Evolutionary conservation across 2,888 invertebrate species (phyloP), one percentile per base, ranked within the genome.

Genomic region (Notocelia uddmanniana): DNA sequence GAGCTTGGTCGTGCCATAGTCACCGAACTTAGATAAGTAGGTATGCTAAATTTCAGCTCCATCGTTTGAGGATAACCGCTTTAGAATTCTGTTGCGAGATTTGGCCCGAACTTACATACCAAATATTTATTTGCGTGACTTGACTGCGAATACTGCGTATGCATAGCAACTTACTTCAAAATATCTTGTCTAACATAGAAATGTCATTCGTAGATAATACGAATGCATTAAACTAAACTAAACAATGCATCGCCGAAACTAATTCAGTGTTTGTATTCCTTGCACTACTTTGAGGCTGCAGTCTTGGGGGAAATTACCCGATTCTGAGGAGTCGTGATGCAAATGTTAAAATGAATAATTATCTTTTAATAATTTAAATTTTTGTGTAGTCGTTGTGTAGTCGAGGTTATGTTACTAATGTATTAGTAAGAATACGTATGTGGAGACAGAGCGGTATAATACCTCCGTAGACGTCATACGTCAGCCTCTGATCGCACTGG

Each of bases 261-360:
- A 41, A 41, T 23, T 1, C 54, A 34, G 55, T 26, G 37, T 67
- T 57, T 37, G 54, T 58, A 67, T 67, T 67, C 67, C 58, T 58
- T 67, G 67, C 58, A 55, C 23, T 57, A 15, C 31, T 18, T 31
- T 66, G 45, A 15, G 15, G 13, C 10, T 19, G 57, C 57, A 58
- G 57, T 58, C 58, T 34, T 67, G 8, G 58, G 67, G 67, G 67
- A 67, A 67, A 67, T 67, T 57, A 48, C 57, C 48, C 26, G 45
- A 19, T 67, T 67, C 26, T 31, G 31, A 21, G n/a, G 45, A 58
- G 18, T 31, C n/a, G 50, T 52, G 37, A 15, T 23, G 21, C 10
- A 5, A 26, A 31, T 62, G 34, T 21, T 19, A 31, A 31, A 18
- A 18, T 18, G 1, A 6, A 26, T 63, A 11, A 18, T 48, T 50